Base-by-base conservation (phyloP, 2,113 vertebrate species). In the Coturnix japonica region DNA sequence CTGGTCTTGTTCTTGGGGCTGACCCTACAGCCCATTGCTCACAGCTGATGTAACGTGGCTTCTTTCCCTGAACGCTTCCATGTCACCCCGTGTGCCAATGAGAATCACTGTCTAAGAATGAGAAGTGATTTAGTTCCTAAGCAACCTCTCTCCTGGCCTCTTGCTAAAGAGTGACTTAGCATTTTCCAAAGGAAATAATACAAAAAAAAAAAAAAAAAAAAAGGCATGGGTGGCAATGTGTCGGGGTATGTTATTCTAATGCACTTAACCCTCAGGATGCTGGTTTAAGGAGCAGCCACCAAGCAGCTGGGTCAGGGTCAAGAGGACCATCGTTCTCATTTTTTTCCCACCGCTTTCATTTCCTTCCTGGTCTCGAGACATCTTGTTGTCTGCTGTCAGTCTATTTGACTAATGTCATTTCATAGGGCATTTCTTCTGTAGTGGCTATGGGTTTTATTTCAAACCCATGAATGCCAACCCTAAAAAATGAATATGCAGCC, bases 51-150 rank as follows among this genome's bases (percentile, higher is more conserved):
- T 39, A 65, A 78, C 22, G 10, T 30, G 14, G 22, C 26, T n/a
- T 21, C 47, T 91, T 66, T 87, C 87, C 81, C 84, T 57, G 61
- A 88, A 51, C 0, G 0, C 31, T 85, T 85, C 66, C 67, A 39
- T 20, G 0, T 51, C 2, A 4, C 79, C 71, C 85, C 0, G 20
- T 26, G 61, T 94, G 87, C 93, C 89, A 95, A 86, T 81, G 39
- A 93, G 69, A 81, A 89, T 93, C 96, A 95, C 94, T 96, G 96
- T 96, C 94, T 92, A 91, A 96, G 95, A 96, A 97, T 84, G 95
- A 95, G 89, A 93, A 93, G 85, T 77, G 59, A 95, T 96, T 95
- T 91, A 96, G 96, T 96, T 97, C 85, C 96, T 95, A 96, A 96
- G 96, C 96, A 97, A 96, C 96, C 95, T 93, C 92, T 94, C 1